phyloP scores from a whole-genome alignment of 2,113 vertebrate species.

The Potamarius usumacintae region DNA sequence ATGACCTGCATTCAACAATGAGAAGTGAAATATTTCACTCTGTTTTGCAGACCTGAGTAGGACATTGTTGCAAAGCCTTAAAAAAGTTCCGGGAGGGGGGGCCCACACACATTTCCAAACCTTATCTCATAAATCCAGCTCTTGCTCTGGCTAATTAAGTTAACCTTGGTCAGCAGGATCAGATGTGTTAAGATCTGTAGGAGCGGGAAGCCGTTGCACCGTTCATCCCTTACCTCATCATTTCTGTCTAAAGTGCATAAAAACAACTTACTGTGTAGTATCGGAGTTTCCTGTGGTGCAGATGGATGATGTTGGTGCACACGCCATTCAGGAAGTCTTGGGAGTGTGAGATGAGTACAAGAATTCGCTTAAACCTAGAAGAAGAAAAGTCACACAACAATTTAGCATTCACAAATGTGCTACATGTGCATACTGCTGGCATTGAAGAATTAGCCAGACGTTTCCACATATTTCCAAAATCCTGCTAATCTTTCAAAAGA shows the following conservation, averaged over 20 bases:
- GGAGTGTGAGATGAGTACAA: slow-evolving; percentile 95
- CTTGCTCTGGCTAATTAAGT: not conserved
- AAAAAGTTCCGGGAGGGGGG: not conserved
- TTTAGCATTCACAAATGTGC: not conserved
- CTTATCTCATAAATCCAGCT: not conserved
- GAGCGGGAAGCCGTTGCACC: not conserved
- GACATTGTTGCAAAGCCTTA: not conserved
- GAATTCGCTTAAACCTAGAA: slow-evolving; percentile 91
- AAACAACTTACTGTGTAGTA: slow-evolving; percentile 87
- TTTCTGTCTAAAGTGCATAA: not conserved
- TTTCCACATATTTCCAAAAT: not conserved
- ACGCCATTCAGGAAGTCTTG: slow-evolving; percentile 97
- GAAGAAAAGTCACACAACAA: not conserved
- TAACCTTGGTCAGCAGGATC: not conserved
- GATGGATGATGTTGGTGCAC: slow-evolving; percentile 95
- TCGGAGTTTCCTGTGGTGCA: slow-evolving; percentile 93
- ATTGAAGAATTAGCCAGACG: not conserved
- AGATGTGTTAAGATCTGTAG: not conserved
- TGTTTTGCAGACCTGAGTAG: not conserved
- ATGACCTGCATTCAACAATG: no score
- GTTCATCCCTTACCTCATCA: not conserved
- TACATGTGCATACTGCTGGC: not conserved
- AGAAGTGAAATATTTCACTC: not conserved
- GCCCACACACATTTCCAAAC: not conserved
- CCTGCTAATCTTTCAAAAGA: not conserved